Evolutionary conservation across 2,888 invertebrate genomes (phyloP).

Genomic region (Meiosimyza platycephala): DNA sequence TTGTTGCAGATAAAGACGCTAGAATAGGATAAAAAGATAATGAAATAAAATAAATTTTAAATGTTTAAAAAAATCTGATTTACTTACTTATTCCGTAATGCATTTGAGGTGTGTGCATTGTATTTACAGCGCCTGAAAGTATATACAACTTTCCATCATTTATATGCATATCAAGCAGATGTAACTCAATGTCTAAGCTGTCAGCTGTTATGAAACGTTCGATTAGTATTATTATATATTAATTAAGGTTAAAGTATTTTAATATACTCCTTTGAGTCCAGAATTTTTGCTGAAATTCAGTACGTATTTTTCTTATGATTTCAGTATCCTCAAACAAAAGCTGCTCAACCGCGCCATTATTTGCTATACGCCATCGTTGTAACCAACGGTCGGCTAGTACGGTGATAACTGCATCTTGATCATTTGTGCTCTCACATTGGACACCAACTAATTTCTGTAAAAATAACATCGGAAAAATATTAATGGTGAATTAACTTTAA

Average conservation of each 20-base stretch:
- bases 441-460: slow-evolving; percentile 76
- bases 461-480: slow-evolving; percentile 9
- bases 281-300: slow-evolving; percentile 75
- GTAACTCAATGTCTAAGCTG: slow-evolving; percentile 74
- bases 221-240: too few relatives aligned
- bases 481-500: not conserved
- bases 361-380: slow-evolving; percentile 83
- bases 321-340: slow-evolving; percentile 79
- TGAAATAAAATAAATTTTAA: not conserved
- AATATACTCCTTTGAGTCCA: slow-evolving; percentile 71
- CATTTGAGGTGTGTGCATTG: slow-evolving; percentile 75
- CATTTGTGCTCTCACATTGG: slow-evolving; percentile 67
- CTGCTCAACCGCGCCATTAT: slow-evolving; percentile 74
- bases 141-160: slow-evolving; percentile 75
- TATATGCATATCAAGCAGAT: slow-evolving; percentile 83
- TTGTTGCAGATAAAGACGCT: slow-evolving; percentile 1
- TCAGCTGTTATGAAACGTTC: slow-evolving; percentile 62
- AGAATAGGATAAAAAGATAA: not conserved
- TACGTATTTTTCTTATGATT: slow-evolving; percentile 77
- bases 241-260: too few relatives aligned
- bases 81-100: slow-evolving; percentile 78
- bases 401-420: slow-evolving; percentile 71
- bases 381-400: slow-evolving; percentile 82
- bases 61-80: not conserved
- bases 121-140: slow-evolving; percentile 77